Evolutionary conservation across 2,113 vertebrate genomes (phyloP).

Genomic region (Callopanchax toddi): DNA sequence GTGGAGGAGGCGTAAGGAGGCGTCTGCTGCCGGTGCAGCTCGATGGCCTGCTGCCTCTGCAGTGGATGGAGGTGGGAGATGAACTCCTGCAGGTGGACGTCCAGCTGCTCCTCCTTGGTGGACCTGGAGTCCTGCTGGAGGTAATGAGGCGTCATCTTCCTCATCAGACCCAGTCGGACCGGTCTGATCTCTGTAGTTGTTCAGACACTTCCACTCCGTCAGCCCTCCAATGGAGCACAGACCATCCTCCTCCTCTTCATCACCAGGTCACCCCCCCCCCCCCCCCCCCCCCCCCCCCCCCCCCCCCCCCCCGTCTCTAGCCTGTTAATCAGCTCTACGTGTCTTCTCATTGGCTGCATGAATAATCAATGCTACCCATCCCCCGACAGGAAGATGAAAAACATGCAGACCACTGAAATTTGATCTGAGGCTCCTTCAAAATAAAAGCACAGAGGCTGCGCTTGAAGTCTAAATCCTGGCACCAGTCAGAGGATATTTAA

Average conservation of each 20-base stretch:
- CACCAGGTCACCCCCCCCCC: neutral
- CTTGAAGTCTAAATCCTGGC: too few species aligned
- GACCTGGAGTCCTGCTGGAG: slow-evolving; percentile 45
- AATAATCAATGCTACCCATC: slow-evolving; percentile 85
- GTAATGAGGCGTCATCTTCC: slow-evolving; percentile 63
- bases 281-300: slow-evolving; percentile 45
- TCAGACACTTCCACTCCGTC: too few species aligned
- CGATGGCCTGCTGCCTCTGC: slow-evolving; percentile 63
- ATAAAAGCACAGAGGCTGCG: too few species aligned
- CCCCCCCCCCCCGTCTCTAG: too few species aligned
- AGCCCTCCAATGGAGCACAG: too few species aligned
- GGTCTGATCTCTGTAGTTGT: neutral
- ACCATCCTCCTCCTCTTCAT: too few species aligned
- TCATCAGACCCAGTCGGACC: neutral
- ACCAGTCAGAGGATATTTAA: too few species aligned
- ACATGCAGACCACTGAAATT: too few species aligned
- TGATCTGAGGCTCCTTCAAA: too few species aligned
- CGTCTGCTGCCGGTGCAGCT: slow-evolving; percentile 55
- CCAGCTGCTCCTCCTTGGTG: slow-evolving; percentile 42
- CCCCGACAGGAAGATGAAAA: too few species aligned
- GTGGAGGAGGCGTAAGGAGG: neutral
- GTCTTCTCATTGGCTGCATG: slow-evolving; percentile 76
- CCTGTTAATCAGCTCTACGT: slow-evolving; percentile 81
- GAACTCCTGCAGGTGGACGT: slow-evolving; percentile 35
- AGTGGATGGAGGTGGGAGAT: slow-evolving; percentile 59